Percentiles rank a stretch among this genome's conserved stretches.
These are phyloP conservation scores for Erpornis zantholeuca DNA, from an alignment of 2,113 vertebrate species.

Conservation along the genomic window DNA sequence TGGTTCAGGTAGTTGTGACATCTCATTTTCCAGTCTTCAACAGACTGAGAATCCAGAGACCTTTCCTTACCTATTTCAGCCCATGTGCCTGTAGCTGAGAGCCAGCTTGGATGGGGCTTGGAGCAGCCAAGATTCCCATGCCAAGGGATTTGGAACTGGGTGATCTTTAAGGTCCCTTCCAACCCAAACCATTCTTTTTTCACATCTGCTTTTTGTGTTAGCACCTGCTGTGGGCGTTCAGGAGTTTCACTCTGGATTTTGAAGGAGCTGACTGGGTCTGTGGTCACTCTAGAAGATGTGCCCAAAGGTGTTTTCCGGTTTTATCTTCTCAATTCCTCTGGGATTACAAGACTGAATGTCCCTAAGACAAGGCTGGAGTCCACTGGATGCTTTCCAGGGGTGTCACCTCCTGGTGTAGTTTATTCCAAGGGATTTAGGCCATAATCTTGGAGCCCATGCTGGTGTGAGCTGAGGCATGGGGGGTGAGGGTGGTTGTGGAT, in stretches of 20 bases:
- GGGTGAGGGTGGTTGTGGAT: background rate
- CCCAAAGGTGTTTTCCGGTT: background rate
- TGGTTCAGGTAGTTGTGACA: background rate
- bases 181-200: background rate
- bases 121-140: no score
- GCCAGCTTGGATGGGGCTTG: background rate
- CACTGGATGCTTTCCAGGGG: background rate
- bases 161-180: background rate
- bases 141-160: background rate
- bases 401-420: background rate
- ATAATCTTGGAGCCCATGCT: rapidly evolving
- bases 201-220: background rate
- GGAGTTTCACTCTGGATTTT: background rate
- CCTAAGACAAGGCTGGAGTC: rapidly evolving
- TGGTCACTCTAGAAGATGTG: background rate
- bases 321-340: background rate
- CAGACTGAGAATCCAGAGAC: background rate
- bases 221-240: rapidly evolving
- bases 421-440: no score
- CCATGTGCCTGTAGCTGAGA: rapidly evolving
- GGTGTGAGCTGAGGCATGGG: rapidly evolving
- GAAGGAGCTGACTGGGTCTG: rapidly evolving
- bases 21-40: background rate
- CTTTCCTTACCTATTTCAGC: background rate
- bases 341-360: background rate